Base-by-base conservation (phyloP, 2,797 vertebrate genomes). In the Ctenochaetus hawaiiensis region DNA sequence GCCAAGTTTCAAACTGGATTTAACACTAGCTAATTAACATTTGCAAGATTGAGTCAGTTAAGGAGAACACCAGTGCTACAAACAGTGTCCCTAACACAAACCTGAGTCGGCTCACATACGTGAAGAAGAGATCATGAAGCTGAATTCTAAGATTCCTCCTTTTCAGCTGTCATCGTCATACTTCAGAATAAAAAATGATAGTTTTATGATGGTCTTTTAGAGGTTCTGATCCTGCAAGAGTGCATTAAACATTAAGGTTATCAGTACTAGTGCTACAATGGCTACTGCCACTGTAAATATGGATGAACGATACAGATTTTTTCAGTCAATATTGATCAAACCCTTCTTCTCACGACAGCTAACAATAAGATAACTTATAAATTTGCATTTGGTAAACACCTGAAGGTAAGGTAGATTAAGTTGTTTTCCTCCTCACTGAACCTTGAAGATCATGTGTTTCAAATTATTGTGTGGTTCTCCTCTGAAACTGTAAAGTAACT, bases 1-100 rank as follows among this genome's bases (percentile, higher is more conserved):
- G 59, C n/a, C 2, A 47, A 57, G 53, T 26, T 49, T 73, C 69
- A 83, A 82, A 77, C 72, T 70, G 51, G 61, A 20, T 43, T 54
- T 52, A n/a, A 51, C 3, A 16, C 44, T 16, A 14, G 12, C 26
- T 10, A 18, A 54, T 62, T 26, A 47, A 45, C 60, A 26, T 58
- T 53, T n/a, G 34, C 30, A 65, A 11, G 17, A 12, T 2, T 20
- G 5, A 37, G 8, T 48, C 16, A 58, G 2, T 75, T 11, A 53
- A 51, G 37, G 45, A 59, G 7, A 43, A 62, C 37, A 37, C 20
- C 22, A 58, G 14, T 10, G n/a, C 43, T 16, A 59, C 13, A 57
- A 53, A 10, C 20, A n/a, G 34, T 22, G 2, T 17, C 26, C 7
- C 16, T 17, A 4, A 14, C 62, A 30, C 30, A 30, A 3, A 30